Base-by-base conservation (phyloP, 1,140 invertebrate species). In the Parasteatoda tepidariorum region DNA sequence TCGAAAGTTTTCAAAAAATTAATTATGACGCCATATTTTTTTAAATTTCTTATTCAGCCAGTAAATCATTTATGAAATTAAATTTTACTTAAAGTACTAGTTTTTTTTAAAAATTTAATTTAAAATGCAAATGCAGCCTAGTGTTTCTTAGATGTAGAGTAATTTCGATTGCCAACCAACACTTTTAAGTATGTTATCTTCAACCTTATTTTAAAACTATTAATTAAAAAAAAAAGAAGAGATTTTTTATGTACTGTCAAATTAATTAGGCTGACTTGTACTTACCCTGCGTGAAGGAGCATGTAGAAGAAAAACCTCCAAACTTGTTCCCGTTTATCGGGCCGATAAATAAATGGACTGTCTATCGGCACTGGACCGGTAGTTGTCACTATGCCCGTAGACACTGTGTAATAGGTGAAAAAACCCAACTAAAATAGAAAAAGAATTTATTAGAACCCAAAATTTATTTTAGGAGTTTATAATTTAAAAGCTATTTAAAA, bases 261-360 rank as follows among this genome's bases (percentile, higher is more conserved):
- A 33, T 31, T 2, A 28, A 66, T 66, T 30, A 59, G 4, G 28
- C 2, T 22, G 24, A 61, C 9, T 62, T 22, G 13, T 70, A 94
- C 91, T 59, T 92, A 92, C 94, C 96, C 96, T 82, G 97, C 94
- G 89, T 99, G 97, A 31, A 99, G 96, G 88, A 99, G 94, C 95
- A 98, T 98, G 88, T 99, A 99, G 1, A 95, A 95, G 9, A 98
- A 67, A 88, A 94, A 99, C 86, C 98, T 91, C 96, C 96, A 99
- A 0, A 93, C 93, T 90, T 99, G 93, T 64, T 93, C 92, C 83
- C 97, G 92, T 86, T 94, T 93, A 85, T 93, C 91, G 0, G 97
- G 97, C 90, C 96, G 94, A 89, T 98, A 99, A 85, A 99, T 96
- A 74, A 98, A 93, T 11, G 90, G 89, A 41, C 87, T 88, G 6